Evolutionary conservation across 2,113 vertebrate species (phyloP).

Genomic region (Gnathochromis pfefferi): DNA sequence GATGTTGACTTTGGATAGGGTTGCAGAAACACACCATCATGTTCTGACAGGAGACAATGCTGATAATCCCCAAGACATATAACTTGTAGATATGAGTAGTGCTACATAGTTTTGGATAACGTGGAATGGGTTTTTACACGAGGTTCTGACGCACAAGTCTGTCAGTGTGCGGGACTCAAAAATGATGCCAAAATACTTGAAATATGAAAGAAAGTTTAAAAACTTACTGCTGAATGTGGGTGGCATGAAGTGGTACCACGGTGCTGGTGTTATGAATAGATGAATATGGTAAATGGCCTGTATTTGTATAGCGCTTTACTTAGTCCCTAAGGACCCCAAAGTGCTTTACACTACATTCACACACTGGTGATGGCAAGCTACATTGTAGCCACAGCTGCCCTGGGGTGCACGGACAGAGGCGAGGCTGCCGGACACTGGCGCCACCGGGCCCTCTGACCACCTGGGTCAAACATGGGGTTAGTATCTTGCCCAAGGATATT

Average conservation of each 20-base stretch:
- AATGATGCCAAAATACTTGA: neutral
- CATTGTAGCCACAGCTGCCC: neutral
- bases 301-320: neutral
- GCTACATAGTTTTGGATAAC: neutral
- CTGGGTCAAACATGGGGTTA: too few species aligned
- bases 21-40: neutral
- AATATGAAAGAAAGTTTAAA: neutral
- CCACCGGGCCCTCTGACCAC: rapidly evolving
- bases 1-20: neutral
- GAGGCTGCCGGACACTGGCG: rapidly evolving
- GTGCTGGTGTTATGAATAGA: neutral
- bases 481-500: too few species aligned
- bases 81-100: neutral
- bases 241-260: neutral
- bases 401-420: rapidly evolving
- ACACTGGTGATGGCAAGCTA: neutral
- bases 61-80: neutral
- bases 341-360: neutral
- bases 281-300: neutral
- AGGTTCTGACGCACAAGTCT: neutral
- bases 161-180: neutral
- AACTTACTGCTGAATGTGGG: neutral
- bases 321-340: neutral
- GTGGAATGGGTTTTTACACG: neutral
- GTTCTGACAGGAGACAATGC: neutral